Conservation (phyloP, 2,888 invertebrate genomes). For the Cacoxenus indagator region DNA sequence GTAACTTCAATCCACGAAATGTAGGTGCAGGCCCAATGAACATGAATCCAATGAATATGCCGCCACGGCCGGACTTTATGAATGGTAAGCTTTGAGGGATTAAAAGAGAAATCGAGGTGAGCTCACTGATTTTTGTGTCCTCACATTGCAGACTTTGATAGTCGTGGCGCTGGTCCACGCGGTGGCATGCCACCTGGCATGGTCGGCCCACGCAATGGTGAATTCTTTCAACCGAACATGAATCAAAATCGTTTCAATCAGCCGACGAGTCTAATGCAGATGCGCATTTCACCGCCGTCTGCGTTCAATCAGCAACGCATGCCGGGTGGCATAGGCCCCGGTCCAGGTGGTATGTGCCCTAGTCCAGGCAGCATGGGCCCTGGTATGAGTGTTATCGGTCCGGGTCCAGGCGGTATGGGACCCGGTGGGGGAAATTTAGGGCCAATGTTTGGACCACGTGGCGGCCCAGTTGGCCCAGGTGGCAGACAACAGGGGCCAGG, state of each 20-base stretch:
- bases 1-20: conserved; percentile 15
- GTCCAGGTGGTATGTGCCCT: conserved; percentile 39
- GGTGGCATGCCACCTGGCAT: conserved; percentile 44
- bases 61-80: conserved; percentile 63
- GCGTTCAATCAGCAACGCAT: conserved; percentile 64
- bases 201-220: conserved; percentile 53
- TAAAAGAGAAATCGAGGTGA: not conserved
- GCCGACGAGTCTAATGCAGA: conserved; percentile 68
- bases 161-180: conserved; percentile 44
- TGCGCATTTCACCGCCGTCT: conserved; percentile 68
- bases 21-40: conserved; percentile 46
- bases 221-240: conserved; percentile 66
- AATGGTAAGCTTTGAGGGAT: conserved; percentile 45
- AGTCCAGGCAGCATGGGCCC: conserved; percentile 44
- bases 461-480: conserved; percentile 32
- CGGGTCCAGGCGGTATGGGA: conserved; percentile 43
- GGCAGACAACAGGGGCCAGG: conserved; percentile 63
- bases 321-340: conserved; percentile 46
- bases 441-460: conserved; percentile 44
- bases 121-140: conserved; percentile 33
- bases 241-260: conserved; percentile 69
- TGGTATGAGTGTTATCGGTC: conserved; percentile 35
- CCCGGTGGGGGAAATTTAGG: conserved; percentile 36
- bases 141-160: conserved; percentile 59
- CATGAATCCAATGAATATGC: conserved; percentile 55